These are phyloP conservation scores for Halictus quadricinctus DNA, from an alignment of 2,888 invertebrate genomes.

Conservation along the genomic window DNA sequence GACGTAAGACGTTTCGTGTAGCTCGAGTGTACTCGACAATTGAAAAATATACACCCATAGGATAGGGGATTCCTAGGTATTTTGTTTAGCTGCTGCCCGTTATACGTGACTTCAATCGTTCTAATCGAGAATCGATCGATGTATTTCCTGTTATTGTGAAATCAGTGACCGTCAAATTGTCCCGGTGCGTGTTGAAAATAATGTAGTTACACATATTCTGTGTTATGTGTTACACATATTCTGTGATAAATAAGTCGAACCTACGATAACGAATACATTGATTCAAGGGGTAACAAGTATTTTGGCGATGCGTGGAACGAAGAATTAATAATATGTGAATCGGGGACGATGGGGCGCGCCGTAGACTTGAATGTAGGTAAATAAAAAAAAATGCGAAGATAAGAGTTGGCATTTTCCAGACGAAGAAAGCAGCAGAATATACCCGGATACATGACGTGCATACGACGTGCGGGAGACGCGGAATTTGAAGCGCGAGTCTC, in stretches of 20 bases:
- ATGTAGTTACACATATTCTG: background rate
- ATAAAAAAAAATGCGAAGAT: constrained; percentile 14
- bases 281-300: too few species aligned
- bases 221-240: too few species aligned
- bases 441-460: background rate
- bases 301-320: too few species aligned
- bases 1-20: background rate
- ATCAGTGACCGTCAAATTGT: background rate
- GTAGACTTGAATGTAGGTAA: background rate
- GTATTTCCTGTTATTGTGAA: background rate
- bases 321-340: too few species aligned
- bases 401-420: constrained; percentile 5
- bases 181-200: background rate
- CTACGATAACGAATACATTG: too few species aligned
- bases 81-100: background rate
- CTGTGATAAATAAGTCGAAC: too few species aligned
- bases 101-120: background rate
- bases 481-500: constrained; percentile 59
- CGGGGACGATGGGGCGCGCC: too few species aligned
- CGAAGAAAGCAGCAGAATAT: constrained; percentile 26
- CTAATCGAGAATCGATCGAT: background rate
- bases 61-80: background rate
- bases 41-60: background rate
- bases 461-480: constrained; percentile 10
- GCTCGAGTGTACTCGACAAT: background rate